Conservation (phyloP, 2,888 invertebrate genomes). For the Atethmia centrago region DNA sequence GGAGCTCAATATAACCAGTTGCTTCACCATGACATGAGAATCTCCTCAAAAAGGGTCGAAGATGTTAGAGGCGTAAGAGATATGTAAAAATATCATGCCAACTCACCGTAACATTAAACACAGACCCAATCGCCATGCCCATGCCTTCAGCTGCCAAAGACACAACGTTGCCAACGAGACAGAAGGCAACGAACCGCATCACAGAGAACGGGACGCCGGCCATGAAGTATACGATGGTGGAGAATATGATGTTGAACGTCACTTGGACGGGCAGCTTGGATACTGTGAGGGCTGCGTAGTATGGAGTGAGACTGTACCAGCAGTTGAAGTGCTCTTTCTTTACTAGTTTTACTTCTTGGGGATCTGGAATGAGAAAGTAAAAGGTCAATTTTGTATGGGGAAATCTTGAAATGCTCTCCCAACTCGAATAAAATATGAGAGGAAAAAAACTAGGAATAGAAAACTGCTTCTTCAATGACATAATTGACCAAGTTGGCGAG, state of each 20-base stretch:
- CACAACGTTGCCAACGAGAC: constrained; percentile 92
- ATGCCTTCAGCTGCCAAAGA: constrained; percentile 94
- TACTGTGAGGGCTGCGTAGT: constrained; percentile 91
- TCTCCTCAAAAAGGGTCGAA: no score
- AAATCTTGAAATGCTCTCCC: background rate
- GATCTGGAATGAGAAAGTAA: constrained; percentile 85
- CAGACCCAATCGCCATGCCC: constrained; percentile 94
- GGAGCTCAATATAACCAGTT: no score
- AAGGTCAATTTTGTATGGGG: background rate
- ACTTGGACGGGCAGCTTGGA: constrained; percentile 92
- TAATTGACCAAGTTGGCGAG: background rate
- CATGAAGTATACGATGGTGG: constrained; percentile 91
- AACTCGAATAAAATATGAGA: background rate
- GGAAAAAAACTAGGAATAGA: background rate
- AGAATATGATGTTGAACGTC: constrained; percentile 90
- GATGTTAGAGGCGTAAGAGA: no score
- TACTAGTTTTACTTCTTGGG: constrained; percentile 92
- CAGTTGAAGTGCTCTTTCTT: constrained; percentile 93
- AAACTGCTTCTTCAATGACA: background rate
- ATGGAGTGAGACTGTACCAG: constrained; percentile 92
- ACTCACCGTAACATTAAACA: constrained; percentile 92
- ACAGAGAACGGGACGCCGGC: constrained; percentile 93
- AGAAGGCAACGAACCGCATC: constrained; percentile 92
- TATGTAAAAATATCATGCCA: no score
- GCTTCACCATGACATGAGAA: no score